These are phyloP conservation scores for Ceryle rudis DNA, from an alignment of 2,797 vertebrate genomes.

Conservation along the genomic window DNA sequence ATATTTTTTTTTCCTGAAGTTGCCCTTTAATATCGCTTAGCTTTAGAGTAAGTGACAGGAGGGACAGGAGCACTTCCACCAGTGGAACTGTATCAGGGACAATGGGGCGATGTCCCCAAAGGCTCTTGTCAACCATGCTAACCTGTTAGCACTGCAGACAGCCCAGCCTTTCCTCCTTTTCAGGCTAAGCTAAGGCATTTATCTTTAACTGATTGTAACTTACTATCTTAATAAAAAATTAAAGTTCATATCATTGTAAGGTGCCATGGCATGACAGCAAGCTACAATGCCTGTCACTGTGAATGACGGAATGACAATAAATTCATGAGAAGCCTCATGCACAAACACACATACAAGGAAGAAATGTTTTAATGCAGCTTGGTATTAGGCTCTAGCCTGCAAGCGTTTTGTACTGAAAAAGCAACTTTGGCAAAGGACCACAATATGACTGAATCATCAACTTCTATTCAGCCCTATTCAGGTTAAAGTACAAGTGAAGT, in stretches of 20 bases:
- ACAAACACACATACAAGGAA: constrained; percentile 22
- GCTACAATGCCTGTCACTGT: constrained; percentile 50
- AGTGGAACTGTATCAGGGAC: neutral
- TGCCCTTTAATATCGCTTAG: neutral
- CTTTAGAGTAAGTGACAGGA: neutral
- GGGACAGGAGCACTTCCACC: neutral
- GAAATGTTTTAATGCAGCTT: constrained; percentile 24
- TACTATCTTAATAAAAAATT: constrained; percentile 38
- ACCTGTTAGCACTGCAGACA: neutral
- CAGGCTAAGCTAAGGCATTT: constrained; percentile 28
- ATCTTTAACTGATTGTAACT: constrained; percentile 41
- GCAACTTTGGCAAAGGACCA: neutral
- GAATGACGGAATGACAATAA: constrained; percentile 55
- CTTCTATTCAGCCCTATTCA: constrained; percentile 4
- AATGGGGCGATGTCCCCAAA: neutral
- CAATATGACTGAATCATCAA: constrained; percentile 3
- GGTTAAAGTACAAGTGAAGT: constrained; percentile 24
- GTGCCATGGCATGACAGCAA: constrained; percentile 40
- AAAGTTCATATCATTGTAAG: constrained; percentile 48
- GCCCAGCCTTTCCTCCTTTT: neutral
- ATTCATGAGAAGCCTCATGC: constrained; percentile 18
- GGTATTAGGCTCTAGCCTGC: neutral
- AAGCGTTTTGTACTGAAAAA: neutral
- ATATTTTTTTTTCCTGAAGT: neutral
- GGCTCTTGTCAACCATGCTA: neutral